Evolutionary conservation across 1,140 invertebrate species (phyloP).

Genomic region (Solen grandis): DNA sequence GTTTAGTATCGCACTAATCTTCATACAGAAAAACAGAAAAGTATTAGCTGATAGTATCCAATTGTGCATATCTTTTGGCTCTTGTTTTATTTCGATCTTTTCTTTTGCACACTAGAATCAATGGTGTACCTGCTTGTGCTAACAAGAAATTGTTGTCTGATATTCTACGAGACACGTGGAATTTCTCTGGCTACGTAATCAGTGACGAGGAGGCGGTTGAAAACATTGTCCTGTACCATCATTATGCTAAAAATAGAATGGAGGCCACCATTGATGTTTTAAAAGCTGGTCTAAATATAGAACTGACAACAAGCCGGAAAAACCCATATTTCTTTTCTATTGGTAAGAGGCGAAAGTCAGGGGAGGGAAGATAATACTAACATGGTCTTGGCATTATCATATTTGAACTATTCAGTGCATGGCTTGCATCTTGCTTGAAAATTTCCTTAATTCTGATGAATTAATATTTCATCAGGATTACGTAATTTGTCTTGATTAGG

Average conservation of each 20-base stretch:
- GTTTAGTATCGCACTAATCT: too few species aligned
- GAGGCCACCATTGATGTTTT: constrained; percentile 72
- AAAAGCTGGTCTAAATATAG: constrained; percentile 77
- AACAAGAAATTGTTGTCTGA: constrained; percentile 74
- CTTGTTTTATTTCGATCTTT: not conserved
- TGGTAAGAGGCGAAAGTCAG: too few species aligned
- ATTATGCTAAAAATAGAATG: constrained; percentile 71
- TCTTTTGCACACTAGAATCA: constrained; percentile 64
- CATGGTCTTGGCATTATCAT: too few species aligned
- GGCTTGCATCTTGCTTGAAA: too few species aligned
- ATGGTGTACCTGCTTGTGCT: constrained; percentile 78
- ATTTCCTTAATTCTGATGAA: too few species aligned
- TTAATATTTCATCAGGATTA: too few species aligned
- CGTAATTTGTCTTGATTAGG: too few species aligned
- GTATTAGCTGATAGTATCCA: too few species aligned
- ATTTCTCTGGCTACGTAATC: constrained; percentile 77
- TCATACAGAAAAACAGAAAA: too few species aligned
- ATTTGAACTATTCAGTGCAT: too few species aligned
- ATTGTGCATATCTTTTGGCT: not conserved
- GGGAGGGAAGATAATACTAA: too few species aligned
- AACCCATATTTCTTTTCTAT: constrained; percentile 60
- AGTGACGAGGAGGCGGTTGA: constrained; percentile 77
- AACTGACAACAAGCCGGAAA: constrained; percentile 65
- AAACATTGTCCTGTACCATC: constrained; percentile 71
- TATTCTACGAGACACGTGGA: constrained; percentile 73